These are phyloP conservation scores for Actenoides hombroni DNA, from an alignment of 2,113 vertebrate genomes.

Conservation along the genomic window DNA sequence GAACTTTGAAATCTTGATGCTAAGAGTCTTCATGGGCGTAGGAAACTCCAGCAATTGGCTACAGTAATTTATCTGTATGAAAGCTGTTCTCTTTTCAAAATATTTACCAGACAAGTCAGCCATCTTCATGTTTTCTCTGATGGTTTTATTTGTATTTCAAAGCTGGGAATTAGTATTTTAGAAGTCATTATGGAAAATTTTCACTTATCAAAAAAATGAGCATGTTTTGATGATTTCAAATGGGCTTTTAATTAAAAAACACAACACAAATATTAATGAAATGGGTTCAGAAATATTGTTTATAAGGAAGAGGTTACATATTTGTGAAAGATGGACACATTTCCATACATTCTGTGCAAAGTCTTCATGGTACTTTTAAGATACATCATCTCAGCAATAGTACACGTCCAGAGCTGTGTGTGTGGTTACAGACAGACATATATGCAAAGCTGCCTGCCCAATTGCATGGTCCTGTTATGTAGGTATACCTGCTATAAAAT, in stretches of 20 bases:
- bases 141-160: neutral
- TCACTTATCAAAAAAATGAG: neutral
- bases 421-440: neutral
- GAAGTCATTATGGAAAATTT: neutral
- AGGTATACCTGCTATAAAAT: neutral
- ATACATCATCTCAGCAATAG: neutral
- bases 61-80: neutral
- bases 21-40: accelerated
- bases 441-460: neutral
- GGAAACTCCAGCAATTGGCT: neutral
- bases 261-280: neutral
- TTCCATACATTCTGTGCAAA: neutral
- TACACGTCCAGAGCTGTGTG: neutral
- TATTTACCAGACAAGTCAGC: neutral
- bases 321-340: neutral
- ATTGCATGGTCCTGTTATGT: neutral
- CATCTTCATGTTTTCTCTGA: neutral
- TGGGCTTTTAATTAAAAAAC: neutral
- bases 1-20: neutral
- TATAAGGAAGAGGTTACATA: neutral
- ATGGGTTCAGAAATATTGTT: neutral
- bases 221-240: neutral
- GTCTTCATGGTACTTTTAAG: neutral
- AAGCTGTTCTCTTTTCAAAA: neutral
- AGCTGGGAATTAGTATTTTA: neutral